A percentile compares a stretch with the other conserved stretches of the same genome.
Conservation (phyloP, 2,888 invertebrate genomes). For the Serripes groenlandicus region DNA sequence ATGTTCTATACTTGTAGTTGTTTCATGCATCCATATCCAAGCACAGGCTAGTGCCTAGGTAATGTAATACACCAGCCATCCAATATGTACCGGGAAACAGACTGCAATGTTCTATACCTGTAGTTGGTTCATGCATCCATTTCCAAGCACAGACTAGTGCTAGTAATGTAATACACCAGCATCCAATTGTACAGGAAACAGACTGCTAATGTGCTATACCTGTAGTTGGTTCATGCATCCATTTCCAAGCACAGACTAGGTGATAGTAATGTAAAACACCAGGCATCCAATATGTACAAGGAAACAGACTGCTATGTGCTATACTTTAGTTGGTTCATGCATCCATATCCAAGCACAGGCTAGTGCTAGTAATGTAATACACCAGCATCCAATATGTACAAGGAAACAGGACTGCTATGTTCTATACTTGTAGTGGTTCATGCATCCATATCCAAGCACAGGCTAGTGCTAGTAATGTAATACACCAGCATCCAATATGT, state of each 20-base stretch:
- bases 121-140: neutral
- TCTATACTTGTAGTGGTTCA: neutral
- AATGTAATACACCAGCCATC: constrained; percentile 1
- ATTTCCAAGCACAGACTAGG: neutral
- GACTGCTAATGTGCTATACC: neutral
- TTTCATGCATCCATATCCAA: neutral
- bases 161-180: neutral
- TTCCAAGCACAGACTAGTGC: constrained; percentile 10
- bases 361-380: neutral
- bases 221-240: neutral
- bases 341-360: neutral
- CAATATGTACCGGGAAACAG: constrained; percentile 7
- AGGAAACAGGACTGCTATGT: neutral
- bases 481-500: constrained; percentile 15
- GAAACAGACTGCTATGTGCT: neutral
- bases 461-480: constrained; percentile 4
- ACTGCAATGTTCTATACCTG: neutral
- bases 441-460: neutral
- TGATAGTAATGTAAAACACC: neutral
- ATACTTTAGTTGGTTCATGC: neutral
- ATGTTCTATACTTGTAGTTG: neutral
- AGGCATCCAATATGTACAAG: neutral
- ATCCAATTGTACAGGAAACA: neutral
- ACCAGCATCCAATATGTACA: constrained; percentile 7
- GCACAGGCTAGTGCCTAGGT: neutral